Conservation (phyloP, 1,140 invertebrate genomes). For the Oryctes rhinoceros region DNA sequence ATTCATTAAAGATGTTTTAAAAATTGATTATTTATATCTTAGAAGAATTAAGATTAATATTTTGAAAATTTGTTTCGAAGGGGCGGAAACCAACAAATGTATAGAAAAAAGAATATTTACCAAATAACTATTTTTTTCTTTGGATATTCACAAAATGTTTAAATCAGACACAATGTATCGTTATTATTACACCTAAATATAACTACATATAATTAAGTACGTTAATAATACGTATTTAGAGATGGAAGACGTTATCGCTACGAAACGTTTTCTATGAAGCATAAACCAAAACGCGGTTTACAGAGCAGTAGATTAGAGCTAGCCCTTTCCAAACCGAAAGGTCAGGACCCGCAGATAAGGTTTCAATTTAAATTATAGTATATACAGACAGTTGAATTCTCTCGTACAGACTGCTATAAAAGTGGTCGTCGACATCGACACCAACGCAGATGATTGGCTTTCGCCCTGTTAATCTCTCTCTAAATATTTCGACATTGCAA, state of each 20-base stretch:
- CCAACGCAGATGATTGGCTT: background rate
- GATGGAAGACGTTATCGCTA: background rate
- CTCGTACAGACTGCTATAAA: background rate
- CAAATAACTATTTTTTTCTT: too few relatives aligned
- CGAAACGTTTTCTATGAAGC: background rate
- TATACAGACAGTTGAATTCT: background rate
- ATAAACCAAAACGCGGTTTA: constrained; percentile 3
- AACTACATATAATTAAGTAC: background rate
- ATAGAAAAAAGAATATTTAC: too few relatives aligned
- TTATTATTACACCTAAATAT: too few relatives aligned
- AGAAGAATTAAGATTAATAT: too few relatives aligned
- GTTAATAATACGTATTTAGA: background rate
- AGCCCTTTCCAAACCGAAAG: constrained; percentile 43
- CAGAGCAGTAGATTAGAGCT: constrained; percentile 1
- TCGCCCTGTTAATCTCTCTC: too few relatives aligned
- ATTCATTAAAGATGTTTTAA: too few relatives aligned
- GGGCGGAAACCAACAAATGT: too few relatives aligned
- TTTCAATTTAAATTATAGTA: constrained; percentile 51
- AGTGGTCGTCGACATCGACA: background rate
- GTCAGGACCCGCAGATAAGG: constrained; percentile 48
- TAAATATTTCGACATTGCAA: too few relatives aligned
- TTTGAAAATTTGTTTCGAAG: too few relatives aligned
- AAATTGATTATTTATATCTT: too few relatives aligned
- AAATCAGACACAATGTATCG: too few relatives aligned
- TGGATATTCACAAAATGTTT: too few relatives aligned